Evolutionary conservation across 2,113 vertebrate species (phyloP).

Genomic region (Labeo rohita): DNA sequence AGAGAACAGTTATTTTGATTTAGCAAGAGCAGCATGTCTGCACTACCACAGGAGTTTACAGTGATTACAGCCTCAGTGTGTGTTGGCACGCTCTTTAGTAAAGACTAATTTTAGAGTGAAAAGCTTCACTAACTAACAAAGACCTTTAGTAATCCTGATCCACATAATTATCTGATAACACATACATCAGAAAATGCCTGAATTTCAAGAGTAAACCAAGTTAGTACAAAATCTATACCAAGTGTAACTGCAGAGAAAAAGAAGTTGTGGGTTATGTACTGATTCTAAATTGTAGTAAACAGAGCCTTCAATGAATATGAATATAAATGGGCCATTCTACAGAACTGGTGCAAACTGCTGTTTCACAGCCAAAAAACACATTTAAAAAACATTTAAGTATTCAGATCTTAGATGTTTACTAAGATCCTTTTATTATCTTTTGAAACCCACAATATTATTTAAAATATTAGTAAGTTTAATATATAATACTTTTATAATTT

Average conservation of each 20-base stretch:
- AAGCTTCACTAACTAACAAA: neutral
- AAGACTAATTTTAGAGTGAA: neutral
- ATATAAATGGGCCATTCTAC: too few species aligned
- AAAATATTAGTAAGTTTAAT: too few species aligned
- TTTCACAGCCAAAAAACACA: too few species aligned
- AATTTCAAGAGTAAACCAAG: neutral
- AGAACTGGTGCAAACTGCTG: too few species aligned
- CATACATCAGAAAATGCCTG: neutral
- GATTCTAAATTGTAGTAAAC: neutral
- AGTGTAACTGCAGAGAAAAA: neutral
- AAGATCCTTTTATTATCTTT: too few species aligned
- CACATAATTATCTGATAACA: neutral
- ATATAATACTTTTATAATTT: too few species aligned
- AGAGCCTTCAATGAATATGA: neutral
- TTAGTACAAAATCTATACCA: neutral
- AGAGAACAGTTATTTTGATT: constrained; percentile 64
- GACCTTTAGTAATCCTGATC: neutral
- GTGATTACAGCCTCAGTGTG: neutral
- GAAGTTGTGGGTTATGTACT: neutral
- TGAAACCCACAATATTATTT: too few species aligned
- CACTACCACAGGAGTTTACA: neutral
- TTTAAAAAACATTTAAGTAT: too few species aligned
- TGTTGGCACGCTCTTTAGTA: neutral
- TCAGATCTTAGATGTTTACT: too few species aligned
- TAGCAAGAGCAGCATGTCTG: constrained; percentile 65